These are phyloP conservation scores for Baryphthengus martii DNA, from an alignment of 2,113 vertebrate species.

Conservation along the genomic window DNA sequence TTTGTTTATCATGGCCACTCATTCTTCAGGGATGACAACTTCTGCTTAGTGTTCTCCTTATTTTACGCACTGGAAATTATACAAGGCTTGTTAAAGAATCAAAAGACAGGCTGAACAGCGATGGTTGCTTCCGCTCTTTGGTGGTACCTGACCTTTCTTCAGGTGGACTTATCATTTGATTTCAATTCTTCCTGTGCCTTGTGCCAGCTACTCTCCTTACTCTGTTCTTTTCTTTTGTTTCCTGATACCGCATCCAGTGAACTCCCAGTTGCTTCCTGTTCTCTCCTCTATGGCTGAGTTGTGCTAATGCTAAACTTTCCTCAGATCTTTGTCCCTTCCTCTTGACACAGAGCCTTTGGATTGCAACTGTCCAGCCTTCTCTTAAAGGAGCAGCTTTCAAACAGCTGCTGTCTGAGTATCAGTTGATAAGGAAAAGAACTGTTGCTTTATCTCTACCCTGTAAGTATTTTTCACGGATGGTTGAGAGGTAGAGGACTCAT, in stretches of 20 bases:
- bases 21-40: neutral
- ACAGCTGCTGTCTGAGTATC: neutral
- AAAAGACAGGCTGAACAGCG: neutral
- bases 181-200: conserved; percentile 1
- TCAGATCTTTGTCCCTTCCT: conserved; percentile 1
- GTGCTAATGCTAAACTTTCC: neutral
- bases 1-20: neutral
- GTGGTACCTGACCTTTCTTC: conserved; percentile 14
- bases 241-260: neutral
- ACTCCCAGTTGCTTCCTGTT: neutral
- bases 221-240: conserved; percentile 7
- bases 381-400: conserved; percentile 18
- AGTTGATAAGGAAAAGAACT: neutral
- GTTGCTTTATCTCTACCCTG: neutral
- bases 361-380: neutral
- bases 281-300: neutral
- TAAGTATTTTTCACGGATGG: neutral
- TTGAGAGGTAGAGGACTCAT: neutral
- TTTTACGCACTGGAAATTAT: neutral
- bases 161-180: neutral
- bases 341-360: neutral
- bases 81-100: neutral
- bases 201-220: neutral
- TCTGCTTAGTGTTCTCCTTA: neutral
- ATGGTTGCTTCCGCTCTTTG: neutral